Evolutionary conservation across 1,140 invertebrate genomes (phyloP).

Genomic region (Hypsibius dujardini): DNA sequence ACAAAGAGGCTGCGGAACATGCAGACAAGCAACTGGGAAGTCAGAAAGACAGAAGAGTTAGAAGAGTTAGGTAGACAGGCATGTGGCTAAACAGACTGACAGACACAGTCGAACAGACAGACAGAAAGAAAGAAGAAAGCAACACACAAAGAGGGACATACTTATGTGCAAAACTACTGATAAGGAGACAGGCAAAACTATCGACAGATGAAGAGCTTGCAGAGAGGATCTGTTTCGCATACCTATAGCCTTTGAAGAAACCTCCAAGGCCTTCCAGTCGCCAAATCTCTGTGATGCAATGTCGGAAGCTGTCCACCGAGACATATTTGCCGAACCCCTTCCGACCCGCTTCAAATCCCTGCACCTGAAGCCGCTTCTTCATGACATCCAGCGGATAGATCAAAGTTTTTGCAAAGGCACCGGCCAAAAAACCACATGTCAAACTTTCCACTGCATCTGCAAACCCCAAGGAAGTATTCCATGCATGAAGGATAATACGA

Average conservation of each 20-base stretch:
- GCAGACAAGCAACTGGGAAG: too few species aligned
- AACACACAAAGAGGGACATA: too few species aligned
- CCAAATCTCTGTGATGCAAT: slow-evolving; percentile 47
- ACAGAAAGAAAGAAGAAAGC: too few species aligned
- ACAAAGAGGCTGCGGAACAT: too few species aligned
- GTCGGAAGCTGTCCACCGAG: slow-evolving; percentile 45
- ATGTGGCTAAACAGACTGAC: too few species aligned
- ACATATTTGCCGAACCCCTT: slow-evolving; percentile 53
- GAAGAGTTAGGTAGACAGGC: too few species aligned
- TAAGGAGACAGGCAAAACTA: too few species aligned
- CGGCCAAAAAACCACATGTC: neutral
- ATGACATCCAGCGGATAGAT: slow-evolving; percentile 65
- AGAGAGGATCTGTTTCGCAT: too few species aligned
- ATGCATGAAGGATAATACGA: neutral
- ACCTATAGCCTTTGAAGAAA: slow-evolving; percentile 51
- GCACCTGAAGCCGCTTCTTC: slow-evolving; percentile 68
- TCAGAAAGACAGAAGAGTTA: too few species aligned
- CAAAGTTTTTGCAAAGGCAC: slow-evolving; percentile 25
- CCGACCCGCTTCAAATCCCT: slow-evolving; percentile 60
- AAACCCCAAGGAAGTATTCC: neutral
- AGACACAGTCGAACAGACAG: too few species aligned
- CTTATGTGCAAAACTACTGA: too few species aligned
- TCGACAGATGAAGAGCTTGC: too few species aligned
- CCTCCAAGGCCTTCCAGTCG: slow-evolving; percentile 47
- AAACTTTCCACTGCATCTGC: slow-evolving; percentile 14